A percentile compares a stretch with the other conserved stretches of the same genome.
Conservation (phyloP, 2,113 vertebrate genomes). For the Poeciliopsis retropinna region DNA sequence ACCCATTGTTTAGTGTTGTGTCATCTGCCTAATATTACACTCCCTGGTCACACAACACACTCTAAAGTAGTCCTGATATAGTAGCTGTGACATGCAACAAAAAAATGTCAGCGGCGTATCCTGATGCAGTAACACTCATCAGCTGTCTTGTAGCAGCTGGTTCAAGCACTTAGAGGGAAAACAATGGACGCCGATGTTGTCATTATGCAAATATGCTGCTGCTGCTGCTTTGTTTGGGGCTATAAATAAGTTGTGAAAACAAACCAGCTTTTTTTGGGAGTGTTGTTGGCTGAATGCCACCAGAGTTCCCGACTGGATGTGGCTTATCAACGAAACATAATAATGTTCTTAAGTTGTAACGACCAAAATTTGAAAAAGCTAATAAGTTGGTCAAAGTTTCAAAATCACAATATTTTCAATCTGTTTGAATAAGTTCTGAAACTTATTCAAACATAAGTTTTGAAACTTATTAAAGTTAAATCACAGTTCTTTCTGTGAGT, state of each 20-base stretch:
- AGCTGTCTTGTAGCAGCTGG: constrained; percentile 1
- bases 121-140: neutral
- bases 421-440: too few relatives aligned
- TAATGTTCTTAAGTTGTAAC: neutral
- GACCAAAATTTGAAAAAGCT: neutral
- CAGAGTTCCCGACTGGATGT: too few relatives aligned
- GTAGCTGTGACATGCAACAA: neutral
- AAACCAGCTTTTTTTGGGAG: constrained; percentile 4
- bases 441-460: too few relatives aligned
- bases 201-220: constrained; percentile 21
- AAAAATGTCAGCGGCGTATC: constrained; percentile 7
- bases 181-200: constrained; percentile 10
- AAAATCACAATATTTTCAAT: neutral
- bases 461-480: neutral
- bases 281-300: neutral
- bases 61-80: constrained; percentile 4
- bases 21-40: too few relatives aligned
- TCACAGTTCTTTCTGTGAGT: too few relatives aligned
- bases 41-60: neutral
- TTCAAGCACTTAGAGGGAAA: neutral
- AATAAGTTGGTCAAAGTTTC: too few relatives aligned
- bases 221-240: constrained; percentile 1
- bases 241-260: constrained; percentile 20
- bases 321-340: neutral
- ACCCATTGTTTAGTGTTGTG: neutral